These are phyloP conservation scores for Unio delphinus DNA, from an alignment of 2,888 invertebrate species.

Conservation along the genomic window DNA sequence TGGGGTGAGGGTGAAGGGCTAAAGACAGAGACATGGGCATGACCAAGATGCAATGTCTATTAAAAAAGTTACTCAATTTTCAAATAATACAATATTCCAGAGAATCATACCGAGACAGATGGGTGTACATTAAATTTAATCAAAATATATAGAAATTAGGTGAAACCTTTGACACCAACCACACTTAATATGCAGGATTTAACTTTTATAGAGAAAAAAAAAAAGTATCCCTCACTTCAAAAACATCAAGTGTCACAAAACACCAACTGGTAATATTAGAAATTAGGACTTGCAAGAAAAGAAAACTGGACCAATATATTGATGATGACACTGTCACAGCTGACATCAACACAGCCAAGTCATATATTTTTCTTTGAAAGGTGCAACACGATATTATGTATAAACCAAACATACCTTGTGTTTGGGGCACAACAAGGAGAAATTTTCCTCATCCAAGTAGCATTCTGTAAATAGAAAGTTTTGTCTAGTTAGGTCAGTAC, in stretches of 20 bases:
- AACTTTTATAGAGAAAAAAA: too few relatives aligned
- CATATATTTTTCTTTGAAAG: too few relatives aligned
- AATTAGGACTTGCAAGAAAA: background rate
- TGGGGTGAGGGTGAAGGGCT: too few relatives aligned
- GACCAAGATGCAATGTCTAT: too few relatives aligned
- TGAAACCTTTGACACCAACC: background rate
- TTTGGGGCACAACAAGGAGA: slow-evolving; percentile 71
- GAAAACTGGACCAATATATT: background rate
- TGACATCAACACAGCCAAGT: background rate
- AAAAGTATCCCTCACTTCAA: too few relatives aligned
- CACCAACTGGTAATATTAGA: background rate
- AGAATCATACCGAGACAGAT: background rate
- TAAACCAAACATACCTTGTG: slow-evolving; percentile 65
- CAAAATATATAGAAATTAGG: background rate
- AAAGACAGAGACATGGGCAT: too few relatives aligned
- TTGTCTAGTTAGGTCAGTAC: background rate
- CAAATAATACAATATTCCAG: background rate
- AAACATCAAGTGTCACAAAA: background rate
- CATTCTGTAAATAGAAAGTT: slow-evolving; percentile 61
- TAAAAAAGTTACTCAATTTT: too few relatives aligned
- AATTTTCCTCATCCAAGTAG: slow-evolving; percentile 71
- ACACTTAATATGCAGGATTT: too few relatives aligned
- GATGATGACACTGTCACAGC: background rate
- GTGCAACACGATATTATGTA: background rate
- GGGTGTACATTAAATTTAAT: background rate